Evolutionary conservation across 2,888 invertebrate genomes (phyloP), one percentile per base, ranked within the genome.

Genomic region (Diplolepis rosae): DNA sequence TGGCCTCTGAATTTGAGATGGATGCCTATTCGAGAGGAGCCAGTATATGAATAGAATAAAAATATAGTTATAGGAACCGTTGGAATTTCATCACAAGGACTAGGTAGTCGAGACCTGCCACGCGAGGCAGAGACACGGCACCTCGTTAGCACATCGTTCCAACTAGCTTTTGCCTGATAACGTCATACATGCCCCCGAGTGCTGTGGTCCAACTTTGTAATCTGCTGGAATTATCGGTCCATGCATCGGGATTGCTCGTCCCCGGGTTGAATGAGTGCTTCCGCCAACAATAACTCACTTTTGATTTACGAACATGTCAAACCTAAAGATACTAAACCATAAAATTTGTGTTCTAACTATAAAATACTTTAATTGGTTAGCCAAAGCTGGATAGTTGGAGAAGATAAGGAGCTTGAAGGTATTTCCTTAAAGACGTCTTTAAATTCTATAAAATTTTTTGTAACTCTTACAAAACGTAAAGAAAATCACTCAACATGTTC

Each of bases 51-150:
- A 79, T 68, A 70, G 81, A 80, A 82, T 82, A 73, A 81, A 82
- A 84, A 82, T 79, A 78, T 73, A 74, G 76, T 70, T 71, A 77
- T 73, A 75, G 74, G 74, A 79, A 79, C 79, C 79, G 80, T 81
- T 81, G 80, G 78, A 80, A 80, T 83, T 80, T 79, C 71, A 24
- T 67, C 39, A 66, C 56, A 69, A 73, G 72, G 65, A 70, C 73
- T 78, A 77, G 81, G 83, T 86, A 85, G 85, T 87, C 81, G 79
- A 74, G 80, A 78, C 73, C 79, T 81, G 75, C 81, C 83, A 73
- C 82, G 83, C 82, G 83, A 78, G 79, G 82, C 82, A 81, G 78
- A 78, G 81, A 80, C 83, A 83, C 79, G 82, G 79, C 78, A 69
- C 82, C 79, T 84, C 82, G 84, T 85, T 85, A 83, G 83, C 78